Conservation (phyloP, 2,113 vertebrate species). For the Crotalus tigris region DNA sequence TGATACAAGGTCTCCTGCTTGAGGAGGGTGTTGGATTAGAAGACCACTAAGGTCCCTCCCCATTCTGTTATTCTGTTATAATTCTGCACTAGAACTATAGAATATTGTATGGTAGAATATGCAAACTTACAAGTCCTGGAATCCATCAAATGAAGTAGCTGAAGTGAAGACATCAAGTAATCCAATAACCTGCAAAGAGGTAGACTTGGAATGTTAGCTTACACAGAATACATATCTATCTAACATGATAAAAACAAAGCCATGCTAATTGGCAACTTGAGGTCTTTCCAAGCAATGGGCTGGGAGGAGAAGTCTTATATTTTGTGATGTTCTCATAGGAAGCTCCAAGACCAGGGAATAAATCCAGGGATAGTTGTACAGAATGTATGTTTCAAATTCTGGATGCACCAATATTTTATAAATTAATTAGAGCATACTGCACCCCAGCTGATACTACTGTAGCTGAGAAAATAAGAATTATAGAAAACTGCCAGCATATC, state of each 20-base stretch:
- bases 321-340: neutral
- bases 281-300: neutral
- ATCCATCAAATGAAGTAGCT: conserved; percentile 77
- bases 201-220: neutral
- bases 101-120: neutral
- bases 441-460: neutral
- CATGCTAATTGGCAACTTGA: neutral
- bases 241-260: neutral
- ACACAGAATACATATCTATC: neutral
- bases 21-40: neutral
- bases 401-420: neutral
- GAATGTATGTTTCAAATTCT: neutral
- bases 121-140: conserved; percentile 89
- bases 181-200: conserved; percentile 84
- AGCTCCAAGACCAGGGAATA: neutral
- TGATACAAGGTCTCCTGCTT: neutral
- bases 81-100: neutral
- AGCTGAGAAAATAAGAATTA: neutral
- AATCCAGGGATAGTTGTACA: neutral
- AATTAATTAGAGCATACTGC: neutral
- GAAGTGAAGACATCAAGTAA: conserved; percentile 91
- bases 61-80: neutral
- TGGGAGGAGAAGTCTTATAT: neutral
- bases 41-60: neutral
- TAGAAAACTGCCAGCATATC: neutral